Evolutionary conservation across 2,113 vertebrate genomes (phyloP).

Genomic region (Phalacrocorax brasilianus): DNA sequence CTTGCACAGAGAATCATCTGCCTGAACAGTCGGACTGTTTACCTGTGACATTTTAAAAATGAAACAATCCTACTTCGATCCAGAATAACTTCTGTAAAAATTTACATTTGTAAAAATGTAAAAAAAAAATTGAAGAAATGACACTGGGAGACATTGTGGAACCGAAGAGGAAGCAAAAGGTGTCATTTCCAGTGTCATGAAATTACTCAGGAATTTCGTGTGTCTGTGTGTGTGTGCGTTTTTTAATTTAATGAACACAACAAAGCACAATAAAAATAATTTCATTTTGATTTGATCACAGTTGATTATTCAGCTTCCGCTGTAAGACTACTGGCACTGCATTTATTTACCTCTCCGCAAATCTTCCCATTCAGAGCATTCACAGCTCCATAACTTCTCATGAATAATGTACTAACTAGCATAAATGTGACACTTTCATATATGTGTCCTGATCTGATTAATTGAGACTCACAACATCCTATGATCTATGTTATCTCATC

Average conservation of each 20-base stretch:
- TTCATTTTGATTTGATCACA: neutral
- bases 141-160: neutral
- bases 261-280: neutral
- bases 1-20: neutral
- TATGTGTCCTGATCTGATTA: neutral
- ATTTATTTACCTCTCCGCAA: neutral
- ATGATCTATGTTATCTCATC: neutral
- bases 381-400: neutral
- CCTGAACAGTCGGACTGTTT: neutral
- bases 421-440: neutral
- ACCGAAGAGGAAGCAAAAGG: neutral
- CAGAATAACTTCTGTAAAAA: neutral
- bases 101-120: neutral
- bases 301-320: neutral
- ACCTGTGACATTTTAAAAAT: neutral
- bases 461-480: neutral
- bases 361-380: neutral
- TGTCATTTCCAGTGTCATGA: neutral
- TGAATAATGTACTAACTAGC: neutral
- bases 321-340: neutral
- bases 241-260: neutral
- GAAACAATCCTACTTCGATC: neutral
- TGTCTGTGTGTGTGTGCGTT: accelerated
- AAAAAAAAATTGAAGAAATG: neutral
- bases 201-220: neutral